phyloP scores from a whole-genome alignment of 1,140 invertebrate species.

The Sarcophaga peregrina region DNA sequence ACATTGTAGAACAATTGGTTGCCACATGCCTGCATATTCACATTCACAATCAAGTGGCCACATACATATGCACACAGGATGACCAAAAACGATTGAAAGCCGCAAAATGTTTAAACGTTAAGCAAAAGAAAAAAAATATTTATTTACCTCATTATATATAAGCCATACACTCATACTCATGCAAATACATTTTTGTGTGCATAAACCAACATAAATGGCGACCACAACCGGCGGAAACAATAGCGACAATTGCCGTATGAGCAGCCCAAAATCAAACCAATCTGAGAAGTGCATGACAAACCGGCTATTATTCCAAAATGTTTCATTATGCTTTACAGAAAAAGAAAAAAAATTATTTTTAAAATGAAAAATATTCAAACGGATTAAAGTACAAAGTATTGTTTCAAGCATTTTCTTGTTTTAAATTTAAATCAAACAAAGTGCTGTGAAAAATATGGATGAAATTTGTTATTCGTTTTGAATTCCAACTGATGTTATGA shows the following conservation, averaged over 20 bases:
- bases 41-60: too few relatives aligned
- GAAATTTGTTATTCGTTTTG: too few relatives aligned
- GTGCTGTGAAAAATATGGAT: too few relatives aligned
- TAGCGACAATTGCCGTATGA: background rate
- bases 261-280: background rate
- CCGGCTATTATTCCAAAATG: background rate
- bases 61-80: background rate
- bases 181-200: too few relatives aligned
- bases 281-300: background rate
- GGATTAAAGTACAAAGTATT: too few relatives aligned
- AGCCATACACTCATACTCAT: background rate
- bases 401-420: too few relatives aligned
- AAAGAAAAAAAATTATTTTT: background rate
- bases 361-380: too few relatives aligned
- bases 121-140: background rate
- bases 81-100: background rate
- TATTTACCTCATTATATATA: conserved; percentile 7
- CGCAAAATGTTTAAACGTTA: background rate
- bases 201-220: too few relatives aligned
- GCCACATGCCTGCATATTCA: background rate
- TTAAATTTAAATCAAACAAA: too few relatives aligned
- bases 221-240: too few relatives aligned
- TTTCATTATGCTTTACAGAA: background rate
- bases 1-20: background rate
- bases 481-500: too few relatives aligned